Evolutionary conservation across 2,113 vertebrate genomes (phyloP), one percentile per base, ranked within the genome.

Genomic region (Elgaria multicarinata): DNA sequence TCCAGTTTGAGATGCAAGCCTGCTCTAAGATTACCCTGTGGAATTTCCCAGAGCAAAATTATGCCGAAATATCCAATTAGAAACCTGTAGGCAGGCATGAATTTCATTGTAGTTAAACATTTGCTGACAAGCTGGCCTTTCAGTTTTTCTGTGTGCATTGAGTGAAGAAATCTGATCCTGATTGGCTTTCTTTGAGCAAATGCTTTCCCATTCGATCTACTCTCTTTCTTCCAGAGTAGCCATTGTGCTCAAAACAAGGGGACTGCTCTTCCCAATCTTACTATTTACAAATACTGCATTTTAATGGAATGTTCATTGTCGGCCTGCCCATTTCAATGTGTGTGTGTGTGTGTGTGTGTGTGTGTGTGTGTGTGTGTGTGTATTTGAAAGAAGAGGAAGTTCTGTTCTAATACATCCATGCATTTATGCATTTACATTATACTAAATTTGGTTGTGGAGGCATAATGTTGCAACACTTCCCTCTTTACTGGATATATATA

Each of bases 101-200:
- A 97, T 97, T 97, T 96, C 94, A 91, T 94, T 96, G 96, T 95
- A 96, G 77, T 90, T 94, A 96, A 97, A 98, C 95, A 96, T 97
- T 98, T 98, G 95, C 95, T 98, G 97, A 97, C 96, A 98, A 97
- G 94, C 93, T 94, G 96, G 95, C 90, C 95, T 97, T 96, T 97
- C 93, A 97, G 90, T 96, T 96, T 96, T 96, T 93, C 95, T 96
- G 93, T 95, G 90, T 95, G 92, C 85, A 94, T 91, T 93, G 83
- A 96, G 90, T 93, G 90, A 94, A 88, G 96, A 98, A 98, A 98
- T 96, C 92, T 95, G 94, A 98, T 97, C 96, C 95, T 94, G 94
- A 96, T 96, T 97, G 96, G 95, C 93, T 96, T 95, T 95, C 95
- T 97, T 87, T 95, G 95, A 97, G 94, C 88, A 96, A 97, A 97